Conservation (phyloP, 64 coral and sea anemone genomes). For the Porites australiensis region DNA sequence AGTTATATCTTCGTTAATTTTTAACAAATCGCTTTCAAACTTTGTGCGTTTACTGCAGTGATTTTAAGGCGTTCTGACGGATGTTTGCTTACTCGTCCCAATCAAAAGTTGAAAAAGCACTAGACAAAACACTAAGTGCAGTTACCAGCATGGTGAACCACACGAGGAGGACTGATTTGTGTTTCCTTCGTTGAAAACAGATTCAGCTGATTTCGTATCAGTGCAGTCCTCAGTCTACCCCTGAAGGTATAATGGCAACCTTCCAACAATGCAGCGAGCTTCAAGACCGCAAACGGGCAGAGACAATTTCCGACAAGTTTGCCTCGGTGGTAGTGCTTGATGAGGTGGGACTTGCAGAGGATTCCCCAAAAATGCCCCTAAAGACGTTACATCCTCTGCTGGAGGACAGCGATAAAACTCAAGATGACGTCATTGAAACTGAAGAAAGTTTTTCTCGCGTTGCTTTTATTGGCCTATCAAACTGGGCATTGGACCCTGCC, state of each 20-base stretch:
- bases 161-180: neutral
- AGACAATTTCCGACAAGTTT: constrained; percentile 42
- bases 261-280: constrained; percentile 82
- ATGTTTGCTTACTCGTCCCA: too few species aligned
- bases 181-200: constrained; percentile 25
- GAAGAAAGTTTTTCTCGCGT: constrained; percentile 74
- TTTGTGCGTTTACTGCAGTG: too few species aligned
- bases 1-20: too few species aligned
- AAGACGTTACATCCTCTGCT: constrained; percentile 88
- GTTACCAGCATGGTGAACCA: neutral
- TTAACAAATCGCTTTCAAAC: too few species aligned
- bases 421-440: constrained; percentile 75
- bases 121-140: too few species aligned
- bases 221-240: constrained; percentile 89
- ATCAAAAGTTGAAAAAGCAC: too few species aligned
- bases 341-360: constrained; percentile 84
- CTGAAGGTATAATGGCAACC: constrained; percentile 87
- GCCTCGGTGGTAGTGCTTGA: constrained; percentile 83
- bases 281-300: constrained; percentile 66
- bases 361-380: constrained; percentile 89
- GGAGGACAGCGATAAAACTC: constrained; percentile 69
- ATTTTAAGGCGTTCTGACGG: too few species aligned
- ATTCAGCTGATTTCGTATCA: constrained; percentile 91
- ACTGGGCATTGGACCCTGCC: constrained; percentile 92
- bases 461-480: constrained; percentile 88